Percentiles rank a stretch among this genome's conserved stretches.
These are phyloP conservation scores for Dasyurus viverrinus DNA, from an alignment of 2,113 vertebrate genomes.

Conservation along the genomic window DNA sequence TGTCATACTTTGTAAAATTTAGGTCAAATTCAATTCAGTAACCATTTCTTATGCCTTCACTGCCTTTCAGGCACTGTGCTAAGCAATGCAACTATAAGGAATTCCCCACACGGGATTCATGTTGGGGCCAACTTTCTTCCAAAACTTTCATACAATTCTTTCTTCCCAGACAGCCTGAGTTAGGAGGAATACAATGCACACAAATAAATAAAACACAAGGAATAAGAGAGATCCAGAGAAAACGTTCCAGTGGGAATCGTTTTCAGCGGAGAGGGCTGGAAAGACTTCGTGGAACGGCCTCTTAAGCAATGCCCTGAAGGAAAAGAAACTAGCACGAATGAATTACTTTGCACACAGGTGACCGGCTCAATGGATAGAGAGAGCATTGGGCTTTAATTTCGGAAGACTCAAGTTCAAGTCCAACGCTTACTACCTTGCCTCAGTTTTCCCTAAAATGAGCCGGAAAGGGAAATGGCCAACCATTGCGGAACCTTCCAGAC, in stretches of 20 bases:
- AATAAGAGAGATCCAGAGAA: background rate
- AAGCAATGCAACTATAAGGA: background rate
- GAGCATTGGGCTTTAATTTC: no score
- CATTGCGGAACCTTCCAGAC: no score
- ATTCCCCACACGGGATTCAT: background rate
- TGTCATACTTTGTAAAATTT: background rate
- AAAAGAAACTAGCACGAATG: background rate
- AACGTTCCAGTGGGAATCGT: background rate
- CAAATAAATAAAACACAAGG: background rate
- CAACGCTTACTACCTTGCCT: background rate
- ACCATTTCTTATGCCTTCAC: background rate
- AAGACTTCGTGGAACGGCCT: background rate
- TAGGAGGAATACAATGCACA: background rate
- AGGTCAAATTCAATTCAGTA: background rate
- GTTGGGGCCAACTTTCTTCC: background rate
- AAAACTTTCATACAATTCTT: background rate
- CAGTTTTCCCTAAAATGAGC: background rate
- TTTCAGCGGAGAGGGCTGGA: background rate
- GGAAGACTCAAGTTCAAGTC: no score
- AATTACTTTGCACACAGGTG: background rate
- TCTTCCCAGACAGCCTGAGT: background rate
- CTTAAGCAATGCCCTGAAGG: background rate
- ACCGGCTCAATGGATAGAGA: no score
- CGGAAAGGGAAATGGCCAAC: no score
- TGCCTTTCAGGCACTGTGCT: background rate